A percentile compares a stretch with the other conserved stretches of the same genome.
Evolutionary conservation across 2,797 vertebrate genomes (phyloP).

Genomic region (Lepus townsendii): DNA sequence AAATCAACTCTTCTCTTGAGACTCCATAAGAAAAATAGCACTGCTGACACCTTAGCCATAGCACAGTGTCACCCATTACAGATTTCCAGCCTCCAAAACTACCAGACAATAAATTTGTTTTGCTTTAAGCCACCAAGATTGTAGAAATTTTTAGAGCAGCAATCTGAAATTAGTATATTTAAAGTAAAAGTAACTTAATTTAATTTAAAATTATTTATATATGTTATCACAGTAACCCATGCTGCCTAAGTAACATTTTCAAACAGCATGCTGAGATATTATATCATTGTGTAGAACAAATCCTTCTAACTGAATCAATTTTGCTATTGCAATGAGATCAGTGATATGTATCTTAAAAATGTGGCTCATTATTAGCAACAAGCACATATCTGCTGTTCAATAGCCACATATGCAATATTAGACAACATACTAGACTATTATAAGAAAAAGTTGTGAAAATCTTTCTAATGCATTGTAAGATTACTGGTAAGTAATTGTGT

Average conservation of each 20-base stretch:
- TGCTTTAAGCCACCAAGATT: neutral
- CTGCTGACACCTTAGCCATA: neutral
- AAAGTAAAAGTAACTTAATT: neutral
- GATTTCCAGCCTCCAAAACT: neutral
- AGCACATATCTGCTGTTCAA: too few relatives aligned
- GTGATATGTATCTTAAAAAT: neutral
- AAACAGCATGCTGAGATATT: neutral
- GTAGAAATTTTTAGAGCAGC: neutral
- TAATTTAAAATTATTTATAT: neutral
- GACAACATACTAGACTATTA: neutral
- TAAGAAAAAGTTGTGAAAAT: neutral
- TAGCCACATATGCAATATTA: neutral
- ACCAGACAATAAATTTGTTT: neutral
- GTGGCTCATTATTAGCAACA: neutral
- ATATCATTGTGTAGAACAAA: neutral
- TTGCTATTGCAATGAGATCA: neutral
- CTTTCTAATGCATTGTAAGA: neutral
- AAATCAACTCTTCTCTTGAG: neutral
- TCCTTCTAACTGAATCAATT: neutral
- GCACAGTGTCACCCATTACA: neutral
- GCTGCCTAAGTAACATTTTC: neutral
- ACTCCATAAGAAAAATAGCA: neutral
- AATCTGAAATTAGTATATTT: neutral
- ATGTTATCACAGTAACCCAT: neutral
- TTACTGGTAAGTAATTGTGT: neutral